These are phyloP conservation scores for Scaeva pyrastri DNA, from an alignment of 2,888 invertebrate genomes.

Conservation along the genomic window DNA sequence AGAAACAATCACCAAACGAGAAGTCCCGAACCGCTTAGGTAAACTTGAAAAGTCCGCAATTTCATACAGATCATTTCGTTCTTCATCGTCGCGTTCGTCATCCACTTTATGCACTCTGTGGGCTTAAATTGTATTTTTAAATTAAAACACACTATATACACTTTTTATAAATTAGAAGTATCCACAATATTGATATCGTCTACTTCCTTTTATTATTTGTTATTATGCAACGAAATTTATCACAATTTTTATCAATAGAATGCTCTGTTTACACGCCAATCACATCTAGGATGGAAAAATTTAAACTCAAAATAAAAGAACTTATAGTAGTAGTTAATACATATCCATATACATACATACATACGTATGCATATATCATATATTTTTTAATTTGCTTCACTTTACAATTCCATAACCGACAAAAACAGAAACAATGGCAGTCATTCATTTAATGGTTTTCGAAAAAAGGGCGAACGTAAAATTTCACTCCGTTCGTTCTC, in stretches of 20 bases:
- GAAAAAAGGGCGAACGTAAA: constrained; percentile 66
- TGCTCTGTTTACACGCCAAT: constrained; percentile 67
- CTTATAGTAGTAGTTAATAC: constrained; percentile 31
- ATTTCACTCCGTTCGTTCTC: constrained; percentile 60
- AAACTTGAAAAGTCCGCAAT: constrained; percentile 32
- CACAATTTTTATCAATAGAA: constrained; percentile 69
- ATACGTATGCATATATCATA: too few species aligned
- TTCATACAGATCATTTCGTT: constrained; percentile 13
- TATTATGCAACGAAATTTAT: constrained; percentile 67
- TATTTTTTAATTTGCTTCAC: constrained; percentile 53
- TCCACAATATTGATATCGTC: constrained; percentile 44
- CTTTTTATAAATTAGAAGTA: constrained; percentile 24
- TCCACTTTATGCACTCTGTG: constrained; percentile 36
- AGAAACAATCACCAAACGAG: constrained; percentile 4
- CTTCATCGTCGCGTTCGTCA: background rate
- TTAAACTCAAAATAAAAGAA: constrained; percentile 7
- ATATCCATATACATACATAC: background rate
- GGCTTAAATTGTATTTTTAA: constrained; percentile 9
- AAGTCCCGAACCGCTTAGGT: constrained; percentile 34
- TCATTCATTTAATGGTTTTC: constrained; percentile 71
- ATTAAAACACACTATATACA: constrained; percentile 26
- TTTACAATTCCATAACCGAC: constrained; percentile 65
- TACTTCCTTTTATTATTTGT: constrained; percentile 37
- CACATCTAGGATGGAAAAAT: constrained; percentile 44
- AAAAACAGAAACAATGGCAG: constrained; percentile 69